Conservation (phyloP, 2,888 invertebrate species). For the Lasioglossum leucozonium region DNA sequence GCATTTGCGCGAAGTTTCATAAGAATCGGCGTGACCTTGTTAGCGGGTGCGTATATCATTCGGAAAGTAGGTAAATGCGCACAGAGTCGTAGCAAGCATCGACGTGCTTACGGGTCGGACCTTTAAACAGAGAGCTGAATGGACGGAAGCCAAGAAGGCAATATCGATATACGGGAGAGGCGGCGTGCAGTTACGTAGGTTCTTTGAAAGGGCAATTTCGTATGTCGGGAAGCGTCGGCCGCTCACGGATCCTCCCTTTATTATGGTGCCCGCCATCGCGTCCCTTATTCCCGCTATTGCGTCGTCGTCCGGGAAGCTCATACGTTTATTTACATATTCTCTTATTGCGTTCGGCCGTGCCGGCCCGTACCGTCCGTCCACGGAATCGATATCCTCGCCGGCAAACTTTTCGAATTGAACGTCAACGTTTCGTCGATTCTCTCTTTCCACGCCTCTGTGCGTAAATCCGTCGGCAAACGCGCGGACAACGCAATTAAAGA, state of each 20-base stretch:
- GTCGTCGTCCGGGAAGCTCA: neutral
- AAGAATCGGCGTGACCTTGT: no score
- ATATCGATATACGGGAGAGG: neutral
- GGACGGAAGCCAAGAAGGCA: neutral
- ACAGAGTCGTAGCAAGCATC: neutral
- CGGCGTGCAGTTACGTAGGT: conserved; percentile 9
- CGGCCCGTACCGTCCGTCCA: no score
- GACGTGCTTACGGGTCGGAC: neutral
- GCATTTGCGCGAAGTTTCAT: no score
- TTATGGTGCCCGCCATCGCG: neutral
- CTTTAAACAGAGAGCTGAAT: conserved; percentile 19
- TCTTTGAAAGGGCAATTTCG: conserved; percentile 11
- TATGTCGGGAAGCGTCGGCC: conserved; percentile 5
- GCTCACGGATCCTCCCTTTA: conserved; percentile 17
- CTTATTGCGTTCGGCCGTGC: neutral
- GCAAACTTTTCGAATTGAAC: conserved; percentile 17
- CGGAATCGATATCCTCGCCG: neutral
- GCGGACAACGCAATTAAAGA: neutral
- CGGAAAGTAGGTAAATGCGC: neutral
- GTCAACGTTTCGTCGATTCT: neutral
- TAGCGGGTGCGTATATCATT: neutral
- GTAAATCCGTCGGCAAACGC: neutral
- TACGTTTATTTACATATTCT: conserved; percentile 20
- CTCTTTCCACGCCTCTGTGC: neutral
- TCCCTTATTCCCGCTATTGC: conserved; percentile 3